These are phyloP conservation scores for Prunella strophiata DNA, from an alignment of 2,797 vertebrate species.

Conservation along the genomic window DNA sequence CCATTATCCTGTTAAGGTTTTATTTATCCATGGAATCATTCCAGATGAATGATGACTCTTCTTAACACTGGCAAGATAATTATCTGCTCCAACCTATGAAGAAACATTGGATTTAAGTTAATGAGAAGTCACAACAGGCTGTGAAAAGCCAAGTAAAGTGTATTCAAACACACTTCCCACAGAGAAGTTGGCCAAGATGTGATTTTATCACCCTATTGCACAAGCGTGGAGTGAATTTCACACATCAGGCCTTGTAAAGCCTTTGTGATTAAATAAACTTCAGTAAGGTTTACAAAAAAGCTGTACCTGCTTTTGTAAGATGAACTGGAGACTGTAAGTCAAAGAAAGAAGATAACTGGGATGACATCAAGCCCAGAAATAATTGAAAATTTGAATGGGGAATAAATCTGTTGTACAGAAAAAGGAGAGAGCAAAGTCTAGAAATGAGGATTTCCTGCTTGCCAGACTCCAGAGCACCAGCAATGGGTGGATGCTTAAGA, in stretches of 20 bases:
- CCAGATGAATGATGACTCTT: not conserved
- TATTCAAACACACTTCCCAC: conserved; percentile 9
- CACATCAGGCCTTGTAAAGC: not conserved
- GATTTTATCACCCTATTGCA: conserved; percentile 17
- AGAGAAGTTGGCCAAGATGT: conserved; percentile 5
- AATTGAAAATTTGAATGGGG: not conserved
- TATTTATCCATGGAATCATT: not conserved
- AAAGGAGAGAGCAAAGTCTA: not conserved
- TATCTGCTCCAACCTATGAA: conserved; percentile 11
- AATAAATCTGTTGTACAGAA: not conserved
- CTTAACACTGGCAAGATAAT: conserved; percentile 5
- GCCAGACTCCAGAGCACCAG: not conserved
- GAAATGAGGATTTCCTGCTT: not conserved
- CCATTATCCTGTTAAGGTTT: not conserved
- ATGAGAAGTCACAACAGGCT: conserved; percentile 31
- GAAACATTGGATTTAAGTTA: not conserved
- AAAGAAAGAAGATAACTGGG: not conserved
- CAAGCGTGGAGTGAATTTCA: not conserved
- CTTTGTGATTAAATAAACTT: conserved; percentile 52
- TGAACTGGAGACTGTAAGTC: not conserved
- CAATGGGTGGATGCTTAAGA: not conserved
- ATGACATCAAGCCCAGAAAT: not conserved
- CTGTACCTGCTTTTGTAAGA: not conserved
- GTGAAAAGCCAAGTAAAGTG: conserved; percentile 22
- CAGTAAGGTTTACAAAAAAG: not conserved